Conservation (phyloP, 2,113 vertebrate genomes). For the Myrmecobius fasciatus region DNA sequence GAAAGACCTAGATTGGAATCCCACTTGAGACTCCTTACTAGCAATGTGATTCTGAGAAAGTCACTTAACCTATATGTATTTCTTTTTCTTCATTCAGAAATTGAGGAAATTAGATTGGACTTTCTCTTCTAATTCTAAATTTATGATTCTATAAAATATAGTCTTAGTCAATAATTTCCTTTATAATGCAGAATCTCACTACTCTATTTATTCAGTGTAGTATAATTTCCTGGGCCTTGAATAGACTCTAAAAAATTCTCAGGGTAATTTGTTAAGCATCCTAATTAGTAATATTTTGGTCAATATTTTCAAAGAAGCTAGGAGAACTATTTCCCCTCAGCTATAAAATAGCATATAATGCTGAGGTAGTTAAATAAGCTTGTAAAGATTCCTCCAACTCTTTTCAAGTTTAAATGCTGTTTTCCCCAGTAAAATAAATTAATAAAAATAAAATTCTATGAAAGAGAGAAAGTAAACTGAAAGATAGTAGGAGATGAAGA, state of each 20-base stretch:
- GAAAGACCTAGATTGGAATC: neutral
- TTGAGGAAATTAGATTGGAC: neutral
- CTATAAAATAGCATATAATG: neutral
- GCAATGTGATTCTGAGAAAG: neutral
- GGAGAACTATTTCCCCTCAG: neutral
- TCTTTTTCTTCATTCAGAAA: neutral
- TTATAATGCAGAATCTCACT: neutral
- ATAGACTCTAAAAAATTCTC: neutral
- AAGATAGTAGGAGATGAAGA: neutral
- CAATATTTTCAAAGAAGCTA: neutral
- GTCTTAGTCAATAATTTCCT: neutral
- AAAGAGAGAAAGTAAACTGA: neutral
- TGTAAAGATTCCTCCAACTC: neutral
- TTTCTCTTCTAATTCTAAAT: neutral
- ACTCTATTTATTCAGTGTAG: neutral
- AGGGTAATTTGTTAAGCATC: neutral
- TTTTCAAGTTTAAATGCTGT: neutral
- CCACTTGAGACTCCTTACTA: neutral
- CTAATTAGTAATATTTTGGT: neutral
- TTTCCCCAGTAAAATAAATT: neutral
- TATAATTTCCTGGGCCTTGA: neutral
- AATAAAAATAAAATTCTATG: neutral
- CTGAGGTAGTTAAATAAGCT: neutral
- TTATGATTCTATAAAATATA: neutral
- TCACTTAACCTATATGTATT: neutral